phyloP scores from a whole-genome alignment of 2,113 vertebrate species.

The Fregetta grallaria region DNA sequence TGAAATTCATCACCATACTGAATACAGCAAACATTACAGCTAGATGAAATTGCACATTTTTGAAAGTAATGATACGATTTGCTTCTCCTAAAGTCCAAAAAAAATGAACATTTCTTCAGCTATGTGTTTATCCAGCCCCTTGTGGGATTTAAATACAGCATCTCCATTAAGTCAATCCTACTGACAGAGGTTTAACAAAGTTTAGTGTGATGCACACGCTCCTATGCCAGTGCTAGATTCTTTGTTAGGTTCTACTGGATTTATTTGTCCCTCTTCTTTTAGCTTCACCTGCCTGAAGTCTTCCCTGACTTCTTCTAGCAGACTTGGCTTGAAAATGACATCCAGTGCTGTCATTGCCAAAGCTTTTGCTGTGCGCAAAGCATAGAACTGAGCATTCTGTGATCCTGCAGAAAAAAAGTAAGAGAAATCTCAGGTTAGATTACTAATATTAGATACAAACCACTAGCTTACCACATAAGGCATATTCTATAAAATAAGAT shows the following conservation, averaged over 20 bases:
- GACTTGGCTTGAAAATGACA: conserved; percentile 80
- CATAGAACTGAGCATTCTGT: conserved; percentile 83
- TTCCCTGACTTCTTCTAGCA: conserved; percentile 78
- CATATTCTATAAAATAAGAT: not conserved
- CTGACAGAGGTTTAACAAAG: not conserved
- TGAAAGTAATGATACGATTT: not conserved
- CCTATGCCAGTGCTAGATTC: not conserved
- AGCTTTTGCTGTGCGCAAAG: conserved; percentile 84
- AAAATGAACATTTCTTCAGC: not conserved
- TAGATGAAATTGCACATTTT: not conserved
- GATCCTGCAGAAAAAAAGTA: conserved; percentile 70
- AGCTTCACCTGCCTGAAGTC: conserved; percentile 78
- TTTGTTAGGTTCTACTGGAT: conserved; percentile 27
- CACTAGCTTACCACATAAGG: not conserved
- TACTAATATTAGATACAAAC: not conserved
- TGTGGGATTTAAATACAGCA: not conserved
- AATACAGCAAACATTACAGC: conserved; percentile 10
- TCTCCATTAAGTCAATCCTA: not conserved
- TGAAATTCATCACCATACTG: not conserved
- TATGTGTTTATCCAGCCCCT: not conserved
- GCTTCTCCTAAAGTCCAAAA: not conserved
- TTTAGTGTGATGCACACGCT: conserved; percentile 29
- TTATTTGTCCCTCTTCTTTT: conserved; percentile 70
- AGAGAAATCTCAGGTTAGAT: not conserved
- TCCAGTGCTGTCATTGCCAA: conserved; percentile 89